A percentile compares a stretch with the other conserved stretches of the same genome.
phyloP scores from a whole-genome alignment of 1,140 invertebrate genomes.

The Venturia canescens region DNA sequence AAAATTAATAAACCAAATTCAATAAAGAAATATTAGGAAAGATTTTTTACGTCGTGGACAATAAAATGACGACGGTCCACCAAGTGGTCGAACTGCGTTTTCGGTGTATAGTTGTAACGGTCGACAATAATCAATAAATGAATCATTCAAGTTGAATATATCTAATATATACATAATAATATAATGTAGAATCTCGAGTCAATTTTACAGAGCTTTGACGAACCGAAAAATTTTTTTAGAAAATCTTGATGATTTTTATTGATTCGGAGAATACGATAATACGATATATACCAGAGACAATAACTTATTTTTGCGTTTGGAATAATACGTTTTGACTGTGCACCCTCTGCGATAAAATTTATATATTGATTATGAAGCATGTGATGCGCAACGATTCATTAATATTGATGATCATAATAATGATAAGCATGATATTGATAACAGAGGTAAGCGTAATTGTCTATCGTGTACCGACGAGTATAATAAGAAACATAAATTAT shows the following conservation, averaged over 20 bases:
- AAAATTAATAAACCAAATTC: conserved; percentile 28
- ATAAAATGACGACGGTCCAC: conserved; percentile 53
- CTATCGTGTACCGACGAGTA: conserved; percentile 13
- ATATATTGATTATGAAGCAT: conserved; percentile 31
- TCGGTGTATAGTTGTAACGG: conserved; percentile 57
- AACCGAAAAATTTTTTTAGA: neutral
- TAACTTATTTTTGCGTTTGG: conserved; percentile 41
- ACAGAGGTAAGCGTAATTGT: neutral
- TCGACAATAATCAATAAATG: conserved; percentile 12
- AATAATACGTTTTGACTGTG: conserved; percentile 44
- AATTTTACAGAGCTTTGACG: conserved; percentile 21
- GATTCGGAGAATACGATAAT: neutral
- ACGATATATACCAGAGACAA: conserved; percentile 5
- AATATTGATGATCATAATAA: conserved; percentile 7
- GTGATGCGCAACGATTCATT: conserved; percentile 30
- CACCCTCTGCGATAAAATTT: conserved; percentile 4
- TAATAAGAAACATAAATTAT: conserved; percentile 32
- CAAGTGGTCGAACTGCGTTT: conserved; percentile 61
- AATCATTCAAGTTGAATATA: conserved; percentile 19
- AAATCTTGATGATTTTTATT: neutral
- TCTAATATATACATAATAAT: conserved; percentile 19
- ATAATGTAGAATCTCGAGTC: neutral
- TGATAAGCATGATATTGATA: no score
- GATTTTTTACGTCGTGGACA: conserved; percentile 60
- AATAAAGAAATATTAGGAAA: no score